Conservation (phyloP, 2,797 vertebrate genomes). For the Lophius americanus region DNA sequence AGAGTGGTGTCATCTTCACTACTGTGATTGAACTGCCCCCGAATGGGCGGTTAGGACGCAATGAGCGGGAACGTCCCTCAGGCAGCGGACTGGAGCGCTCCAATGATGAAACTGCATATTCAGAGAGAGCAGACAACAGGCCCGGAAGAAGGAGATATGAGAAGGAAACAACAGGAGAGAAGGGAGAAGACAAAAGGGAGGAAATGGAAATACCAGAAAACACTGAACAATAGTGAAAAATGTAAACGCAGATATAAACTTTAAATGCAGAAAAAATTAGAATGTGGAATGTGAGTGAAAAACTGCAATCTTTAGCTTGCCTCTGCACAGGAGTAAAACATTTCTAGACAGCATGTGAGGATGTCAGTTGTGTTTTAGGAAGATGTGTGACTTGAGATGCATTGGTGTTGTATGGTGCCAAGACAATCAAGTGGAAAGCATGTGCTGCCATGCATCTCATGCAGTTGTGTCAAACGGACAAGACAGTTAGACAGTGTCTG, state of each 20-base stretch:
- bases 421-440: conserved; percentile 56
- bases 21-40: conserved; percentile 87
- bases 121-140: conserved; percentile 36
- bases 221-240: conserved; percentile 54
- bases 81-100: conserved; percentile 91
- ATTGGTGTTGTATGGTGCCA: conserved; percentile 39
- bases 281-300: conserved; percentile 51
- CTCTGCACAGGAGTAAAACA: conserved; percentile 22
- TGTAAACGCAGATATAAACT: conserved; percentile 59
- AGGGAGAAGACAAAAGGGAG: conserved; percentile 15
- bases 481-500: conserved; percentile 73
- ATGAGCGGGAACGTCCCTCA: conserved; percentile 87
- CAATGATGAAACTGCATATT: conserved; percentile 86
- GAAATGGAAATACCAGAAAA: conserved; percentile 61
- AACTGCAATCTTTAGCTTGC: conserved; percentile 17
- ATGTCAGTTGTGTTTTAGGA: conserved; percentile 12
- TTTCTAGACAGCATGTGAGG: background rate
- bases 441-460: conserved; percentile 65
- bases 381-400: conserved; percentile 41
- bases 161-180: conserved; percentile 19
- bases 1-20: conserved; percentile 98
- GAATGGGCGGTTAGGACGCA: conserved; percentile 85
- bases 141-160: conserved; percentile 19
- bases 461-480: conserved; percentile 60
- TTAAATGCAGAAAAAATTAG: conserved; percentile 53